These are phyloP conservation scores for Nothura maculosa DNA, from an alignment of 2,797 vertebrate genomes.

Conservation along the genomic window DNA sequence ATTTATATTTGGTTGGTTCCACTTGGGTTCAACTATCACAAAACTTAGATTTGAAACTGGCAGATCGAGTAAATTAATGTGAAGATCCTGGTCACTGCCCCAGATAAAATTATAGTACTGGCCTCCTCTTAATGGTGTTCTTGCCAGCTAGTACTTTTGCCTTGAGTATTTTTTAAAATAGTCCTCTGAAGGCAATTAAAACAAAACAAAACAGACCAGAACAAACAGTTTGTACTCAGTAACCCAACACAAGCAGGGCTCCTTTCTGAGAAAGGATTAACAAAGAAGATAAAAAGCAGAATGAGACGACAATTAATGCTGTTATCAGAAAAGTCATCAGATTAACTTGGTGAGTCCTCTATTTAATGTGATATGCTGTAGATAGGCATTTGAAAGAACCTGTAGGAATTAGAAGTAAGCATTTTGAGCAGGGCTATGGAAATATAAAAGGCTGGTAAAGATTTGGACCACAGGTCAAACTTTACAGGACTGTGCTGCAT, in stretches of 20 bases:
- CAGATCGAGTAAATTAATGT: background rate
- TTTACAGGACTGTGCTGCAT: background rate
- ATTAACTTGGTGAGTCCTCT: constrained; percentile 56
- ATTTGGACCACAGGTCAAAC: constrained; percentile 2
- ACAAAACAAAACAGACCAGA: constrained; percentile 28
- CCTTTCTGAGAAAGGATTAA: constrained; percentile 65
- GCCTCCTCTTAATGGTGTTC: constrained; percentile 32
- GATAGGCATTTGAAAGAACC: constrained; percentile 47
- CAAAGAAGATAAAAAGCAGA: constrained; percentile 67
- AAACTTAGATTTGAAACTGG: constrained; percentile 16
- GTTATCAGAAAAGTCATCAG: constrained; percentile 72
- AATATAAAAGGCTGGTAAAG: background rate
- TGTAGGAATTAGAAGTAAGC: constrained; percentile 43
- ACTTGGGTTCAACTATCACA: constrained; percentile 28
- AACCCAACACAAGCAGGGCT: constrained; percentile 70
- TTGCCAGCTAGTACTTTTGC: constrained; percentile 50
- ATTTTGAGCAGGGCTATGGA: background rate
- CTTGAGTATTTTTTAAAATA: constrained; percentile 64
- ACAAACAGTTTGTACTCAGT: constrained; percentile 66
- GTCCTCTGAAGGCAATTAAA: constrained; percentile 45
- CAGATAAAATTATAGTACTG: constrained; percentile 17
- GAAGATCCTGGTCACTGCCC: constrained; percentile 19
- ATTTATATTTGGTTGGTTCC: constrained; percentile 14
- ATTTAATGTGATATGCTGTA: constrained; percentile 21
- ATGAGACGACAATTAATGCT: constrained; percentile 64